A percentile compares a stretch with the other conserved stretches of the same genome.
Conservation (phyloP, 2,797 vertebrate species). For the Ctenopoma kingsleyae region DNA sequence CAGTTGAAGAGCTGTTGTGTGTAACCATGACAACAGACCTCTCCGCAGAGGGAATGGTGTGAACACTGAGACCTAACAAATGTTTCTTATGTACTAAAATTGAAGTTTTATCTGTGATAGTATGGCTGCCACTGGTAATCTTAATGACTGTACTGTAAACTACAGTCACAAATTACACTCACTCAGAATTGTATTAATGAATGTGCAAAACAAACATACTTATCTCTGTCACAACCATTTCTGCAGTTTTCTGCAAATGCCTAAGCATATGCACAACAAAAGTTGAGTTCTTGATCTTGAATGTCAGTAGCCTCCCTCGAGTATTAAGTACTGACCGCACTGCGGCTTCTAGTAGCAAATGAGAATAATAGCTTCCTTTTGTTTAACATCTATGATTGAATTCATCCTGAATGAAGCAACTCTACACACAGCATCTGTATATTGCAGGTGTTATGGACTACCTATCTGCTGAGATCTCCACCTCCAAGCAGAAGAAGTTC, state of each 20-base stretch:
- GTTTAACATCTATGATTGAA: constrained; percentile 7
- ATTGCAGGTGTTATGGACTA: constrained; percentile 84
- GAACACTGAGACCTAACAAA: constrained; percentile 28
- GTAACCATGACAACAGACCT: constrained; percentile 86
- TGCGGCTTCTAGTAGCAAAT: constrained; percentile 51
- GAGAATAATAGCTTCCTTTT: constrained; percentile 22
- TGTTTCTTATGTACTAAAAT: constrained; percentile 4
- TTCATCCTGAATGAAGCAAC: constrained; percentile 15
- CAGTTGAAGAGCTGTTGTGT: constrained; percentile 93
- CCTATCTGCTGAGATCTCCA: constrained; percentile 86
- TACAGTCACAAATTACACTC: not conserved
- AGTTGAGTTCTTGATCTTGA: constrained; percentile 21
- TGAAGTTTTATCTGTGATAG: constrained; percentile 8
- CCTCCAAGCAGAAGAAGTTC: constrained; percentile 90
- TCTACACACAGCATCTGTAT: constrained; percentile 45
- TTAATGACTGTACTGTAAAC: not conserved
- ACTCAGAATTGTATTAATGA: not conserved
- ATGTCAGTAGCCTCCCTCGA: constrained; percentile 30
- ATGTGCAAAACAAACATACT: not conserved
- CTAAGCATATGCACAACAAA: constrained; percentile 16
- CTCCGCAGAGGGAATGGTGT: constrained; percentile 41
- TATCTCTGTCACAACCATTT: not conserved
- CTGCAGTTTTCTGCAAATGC: not conserved
- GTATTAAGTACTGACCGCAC: constrained; percentile 65
- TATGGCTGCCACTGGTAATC: constrained; percentile 5